Evolutionary conservation across 2,113 vertebrate species (phyloP).

Genomic region (Hemibagrus wyckioides): DNA sequence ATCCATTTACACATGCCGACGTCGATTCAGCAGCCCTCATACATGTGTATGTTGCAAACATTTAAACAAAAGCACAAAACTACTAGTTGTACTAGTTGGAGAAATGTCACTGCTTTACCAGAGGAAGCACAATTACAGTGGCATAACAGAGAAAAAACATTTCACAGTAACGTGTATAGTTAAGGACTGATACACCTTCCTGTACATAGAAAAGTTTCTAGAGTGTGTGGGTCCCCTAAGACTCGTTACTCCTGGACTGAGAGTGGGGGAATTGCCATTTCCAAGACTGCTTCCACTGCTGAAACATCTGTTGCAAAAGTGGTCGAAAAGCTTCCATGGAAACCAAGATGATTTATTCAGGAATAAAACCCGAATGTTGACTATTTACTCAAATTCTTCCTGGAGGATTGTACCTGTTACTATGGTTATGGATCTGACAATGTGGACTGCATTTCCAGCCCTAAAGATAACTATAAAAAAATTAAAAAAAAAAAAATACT

Average conservation of each 20-base stretch:
- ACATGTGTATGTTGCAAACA: conserved; percentile 27
- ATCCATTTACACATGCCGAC: conserved; percentile 37
- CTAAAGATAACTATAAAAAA: background rate
- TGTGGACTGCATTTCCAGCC: background rate
- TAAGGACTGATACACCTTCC: conserved; percentile 26
- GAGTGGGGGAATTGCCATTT: conserved; percentile 4
- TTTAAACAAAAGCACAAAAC: conserved; percentile 45
- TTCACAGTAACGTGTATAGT: conserved; percentile 29
- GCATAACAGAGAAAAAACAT: conserved; percentile 18
- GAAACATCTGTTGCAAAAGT: conserved; percentile 11
- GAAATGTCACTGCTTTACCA: conserved; percentile 27
- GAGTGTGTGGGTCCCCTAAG: background rate
- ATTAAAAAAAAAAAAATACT: background rate
- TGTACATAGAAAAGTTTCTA: conserved; percentile 39
- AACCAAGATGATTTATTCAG: conserved; percentile 15
- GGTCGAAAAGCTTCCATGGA: conserved; percentile 28
- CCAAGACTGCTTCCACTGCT: conserved; percentile 16
- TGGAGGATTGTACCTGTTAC: background rate
- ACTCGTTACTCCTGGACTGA: conserved; percentile 5
- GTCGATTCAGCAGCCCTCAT: conserved; percentile 19
- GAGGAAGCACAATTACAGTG: conserved; percentile 44
- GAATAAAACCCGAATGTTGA: background rate
- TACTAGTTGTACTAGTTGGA: conserved; percentile 14
- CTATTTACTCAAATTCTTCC: conserved; percentile 1
- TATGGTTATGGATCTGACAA: conserved; percentile 15